Percentiles rank a stretch among this genome's conserved stretches.
These are phyloP conservation scores for Lumbricus terrestris DNA, from an alignment of 2,888 invertebrate species.

Conservation along the genomic window DNA sequence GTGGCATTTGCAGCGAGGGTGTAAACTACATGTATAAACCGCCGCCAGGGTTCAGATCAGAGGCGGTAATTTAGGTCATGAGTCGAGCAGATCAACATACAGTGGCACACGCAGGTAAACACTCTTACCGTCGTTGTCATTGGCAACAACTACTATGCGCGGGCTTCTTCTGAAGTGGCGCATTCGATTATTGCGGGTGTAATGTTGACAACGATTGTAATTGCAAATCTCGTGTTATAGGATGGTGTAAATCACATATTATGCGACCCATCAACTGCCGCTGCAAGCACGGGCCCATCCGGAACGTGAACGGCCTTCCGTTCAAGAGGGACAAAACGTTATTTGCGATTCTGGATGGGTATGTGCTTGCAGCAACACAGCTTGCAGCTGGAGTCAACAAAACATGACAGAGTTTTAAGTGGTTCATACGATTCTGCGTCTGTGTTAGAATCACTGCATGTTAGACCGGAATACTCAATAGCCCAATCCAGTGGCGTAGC, in stretches of 20 bases:
- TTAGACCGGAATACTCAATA: too few species aligned
- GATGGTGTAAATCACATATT: neutral
- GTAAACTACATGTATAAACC: too few species aligned
- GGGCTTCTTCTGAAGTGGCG: too few species aligned
- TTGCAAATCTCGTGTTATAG: neutral
- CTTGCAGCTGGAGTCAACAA: too few species aligned
- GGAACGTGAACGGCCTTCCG: too few species aligned
- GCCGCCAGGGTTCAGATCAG: neutral
- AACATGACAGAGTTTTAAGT: too few species aligned
- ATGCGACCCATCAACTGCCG: neutral
- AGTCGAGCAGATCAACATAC: neutral
- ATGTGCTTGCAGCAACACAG: too few species aligned
- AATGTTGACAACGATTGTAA: neutral
- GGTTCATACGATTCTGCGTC: too few species aligned
- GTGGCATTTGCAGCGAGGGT: neutral
- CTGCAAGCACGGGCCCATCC: neutral
- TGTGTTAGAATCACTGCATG: too few species aligned
- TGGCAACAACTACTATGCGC: neutral
- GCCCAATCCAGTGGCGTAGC: too few species aligned
- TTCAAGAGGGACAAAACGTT: too few species aligned
- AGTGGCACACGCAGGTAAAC: neutral
- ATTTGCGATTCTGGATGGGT: too few species aligned
- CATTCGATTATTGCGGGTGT: neutral
- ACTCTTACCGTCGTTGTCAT: neutral
- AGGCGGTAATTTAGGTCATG: neutral